These are phyloP conservation scores for Siderastrea radians DNA, from an alignment of 92 coral and sea anemone species.

Conservation along the genomic window DNA sequence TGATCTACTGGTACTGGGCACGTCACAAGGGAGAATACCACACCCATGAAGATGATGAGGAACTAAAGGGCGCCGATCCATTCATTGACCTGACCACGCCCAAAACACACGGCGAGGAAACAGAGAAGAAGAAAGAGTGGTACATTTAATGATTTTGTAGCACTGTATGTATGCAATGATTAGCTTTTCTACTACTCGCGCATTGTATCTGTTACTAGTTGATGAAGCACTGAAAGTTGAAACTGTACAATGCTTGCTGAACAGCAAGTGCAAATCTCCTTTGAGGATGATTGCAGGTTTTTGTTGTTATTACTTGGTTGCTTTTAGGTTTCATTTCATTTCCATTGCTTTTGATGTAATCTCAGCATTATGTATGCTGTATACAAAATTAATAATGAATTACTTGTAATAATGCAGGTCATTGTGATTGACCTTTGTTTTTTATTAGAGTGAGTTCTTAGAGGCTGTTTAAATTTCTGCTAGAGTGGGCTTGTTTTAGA, in stretches of 20 bases:
- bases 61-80: conserved; percentile 67
- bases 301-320: neutral
- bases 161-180: neutral
- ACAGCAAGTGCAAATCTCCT: neutral
- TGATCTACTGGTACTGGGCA: conserved; percentile 91
- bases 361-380: neutral
- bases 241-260: neutral
- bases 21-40: conserved; percentile 95
- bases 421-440: neutral
- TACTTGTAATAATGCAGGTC: neutral
- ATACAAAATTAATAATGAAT: neutral
- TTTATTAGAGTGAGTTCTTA: neutral
- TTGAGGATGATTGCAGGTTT: neutral
- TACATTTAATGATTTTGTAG: conserved; percentile 55
- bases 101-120: conserved; percentile 56
- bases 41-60: conserved; percentile 89
- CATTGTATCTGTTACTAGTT: neutral
- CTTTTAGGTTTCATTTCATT: neutral
- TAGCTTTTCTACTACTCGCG: neutral
- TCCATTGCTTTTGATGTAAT: neutral
- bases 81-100: conserved; percentile 72
- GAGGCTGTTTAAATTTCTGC: neutral
- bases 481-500: neutral
- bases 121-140: conserved; percentile 90
- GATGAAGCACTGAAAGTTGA: neutral